Conservation (phyloP, 2,797 vertebrate species). For the Sternotherus odoratus region DNA sequence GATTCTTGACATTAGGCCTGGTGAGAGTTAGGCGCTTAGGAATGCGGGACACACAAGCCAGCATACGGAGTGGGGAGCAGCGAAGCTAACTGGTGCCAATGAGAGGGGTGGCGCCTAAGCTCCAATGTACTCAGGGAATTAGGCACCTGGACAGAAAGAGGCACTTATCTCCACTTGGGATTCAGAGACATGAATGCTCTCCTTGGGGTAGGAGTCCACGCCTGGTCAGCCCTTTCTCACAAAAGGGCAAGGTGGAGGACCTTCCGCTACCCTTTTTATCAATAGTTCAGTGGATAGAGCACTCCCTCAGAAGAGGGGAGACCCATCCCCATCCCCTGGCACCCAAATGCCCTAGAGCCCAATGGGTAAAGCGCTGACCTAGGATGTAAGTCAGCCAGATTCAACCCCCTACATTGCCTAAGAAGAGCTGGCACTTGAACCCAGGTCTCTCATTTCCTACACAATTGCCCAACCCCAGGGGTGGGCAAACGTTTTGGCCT, state of each 20-base stretch:
- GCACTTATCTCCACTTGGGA: neutral
- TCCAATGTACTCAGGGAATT: neutral
- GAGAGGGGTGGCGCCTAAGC: neutral
- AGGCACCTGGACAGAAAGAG: neutral
- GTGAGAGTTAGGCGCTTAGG: neutral
- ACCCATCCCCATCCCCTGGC: no score
- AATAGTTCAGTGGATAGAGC: neutral
- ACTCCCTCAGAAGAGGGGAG: neutral
- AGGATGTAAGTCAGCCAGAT: no score
- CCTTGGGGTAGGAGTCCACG: neutral
- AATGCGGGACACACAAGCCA: neutral
- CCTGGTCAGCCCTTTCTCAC: neutral
- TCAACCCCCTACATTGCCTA: neutral
- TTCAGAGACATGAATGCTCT: neutral
- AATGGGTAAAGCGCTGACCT: no score
- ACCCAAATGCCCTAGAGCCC: neutral
- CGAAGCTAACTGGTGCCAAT: neutral
- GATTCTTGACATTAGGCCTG: neutral
- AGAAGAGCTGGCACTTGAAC: neutral
- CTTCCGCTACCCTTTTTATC: neutral
- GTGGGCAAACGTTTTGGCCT: no score
- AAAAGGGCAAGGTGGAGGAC: neutral
- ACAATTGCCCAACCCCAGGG: neutral
- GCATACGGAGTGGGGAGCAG: neutral
- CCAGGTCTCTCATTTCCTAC: neutral